Conservation (phyloP, 2,797 vertebrate genomes). For the Cossypha niveicapilla region DNA sequence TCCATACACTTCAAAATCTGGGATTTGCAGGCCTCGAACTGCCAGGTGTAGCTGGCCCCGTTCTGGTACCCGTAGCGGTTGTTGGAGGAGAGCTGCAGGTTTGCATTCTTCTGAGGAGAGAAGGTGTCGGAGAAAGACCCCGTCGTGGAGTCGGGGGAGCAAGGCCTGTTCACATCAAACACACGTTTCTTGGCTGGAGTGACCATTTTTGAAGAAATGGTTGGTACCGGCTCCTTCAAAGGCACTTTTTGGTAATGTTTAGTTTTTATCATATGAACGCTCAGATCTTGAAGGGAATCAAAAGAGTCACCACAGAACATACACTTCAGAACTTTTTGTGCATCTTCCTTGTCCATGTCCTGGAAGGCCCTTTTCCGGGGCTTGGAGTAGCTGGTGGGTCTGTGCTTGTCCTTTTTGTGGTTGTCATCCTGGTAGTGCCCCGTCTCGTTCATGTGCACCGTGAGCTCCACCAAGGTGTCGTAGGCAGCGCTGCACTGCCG, state of each 20-base stretch:
- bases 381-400: constrained; percentile 89
- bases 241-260: constrained; percentile 99
- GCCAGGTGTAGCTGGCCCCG: constrained; percentile 98
- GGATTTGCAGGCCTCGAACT: constrained; percentile 99
- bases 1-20: constrained; percentile 99
- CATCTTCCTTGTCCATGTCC: constrained; percentile 97
- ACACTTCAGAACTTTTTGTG: constrained; percentile 96
- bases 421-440: constrained; percentile 99
- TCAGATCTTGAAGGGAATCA: constrained; percentile 96
- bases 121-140: constrained; percentile 85
- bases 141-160: constrained; percentile 95
- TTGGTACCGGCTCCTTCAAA: constrained; percentile 99
- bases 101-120: constrained; percentile 80
- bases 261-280: constrained; percentile 99
- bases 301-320: constrained; percentile 99
- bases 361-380: constrained; percentile 92
- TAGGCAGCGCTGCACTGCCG: constrained; percentile 97
- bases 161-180: constrained; percentile 90
- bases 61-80: constrained; percentile 98
- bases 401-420: constrained; percentile 88
- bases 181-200: constrained; percentile 92
- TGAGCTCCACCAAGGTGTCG: constrained; percentile 95
- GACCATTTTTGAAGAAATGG: constrained; percentile 91
- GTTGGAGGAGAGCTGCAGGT: constrained; percentile 83
- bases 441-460: constrained; percentile 96